Conservation (phyloP, 2,113 vertebrate genomes). For the Oceanodroma tethys region DNA sequence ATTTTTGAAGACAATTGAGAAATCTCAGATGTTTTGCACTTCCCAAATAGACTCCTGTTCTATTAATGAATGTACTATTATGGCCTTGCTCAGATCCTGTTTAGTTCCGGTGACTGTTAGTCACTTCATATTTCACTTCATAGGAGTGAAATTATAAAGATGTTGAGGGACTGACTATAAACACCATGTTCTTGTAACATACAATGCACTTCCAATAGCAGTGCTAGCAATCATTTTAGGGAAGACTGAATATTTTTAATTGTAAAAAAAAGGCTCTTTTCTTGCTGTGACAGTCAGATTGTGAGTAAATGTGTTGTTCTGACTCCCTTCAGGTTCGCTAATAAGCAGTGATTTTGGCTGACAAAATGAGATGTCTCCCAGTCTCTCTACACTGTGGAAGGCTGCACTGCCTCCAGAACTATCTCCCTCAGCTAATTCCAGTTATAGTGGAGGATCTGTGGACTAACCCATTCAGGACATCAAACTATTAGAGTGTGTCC, state of each 20-base stretch:
- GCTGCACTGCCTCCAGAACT: background rate
- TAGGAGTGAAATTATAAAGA: background rate
- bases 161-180: background rate
- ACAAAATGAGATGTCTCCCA: background rate
- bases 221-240: background rate
- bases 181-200: background rate
- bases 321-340: background rate
- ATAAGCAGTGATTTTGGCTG: background rate
- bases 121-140: no score
- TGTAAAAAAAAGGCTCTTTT: background rate
- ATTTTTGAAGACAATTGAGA: constrained; percentile 38
- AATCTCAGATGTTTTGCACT: constrained; percentile 27
- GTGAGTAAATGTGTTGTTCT: background rate
- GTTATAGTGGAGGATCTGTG: background rate
- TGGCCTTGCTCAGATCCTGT: background rate
- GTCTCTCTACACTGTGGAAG: background rate
- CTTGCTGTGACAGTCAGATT: background rate
- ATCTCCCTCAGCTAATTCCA: background rate
- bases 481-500: background rate
- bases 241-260: background rate
- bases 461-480: background rate
- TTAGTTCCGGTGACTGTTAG: background rate
- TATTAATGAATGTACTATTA: background rate
- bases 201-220: background rate
- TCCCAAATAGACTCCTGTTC: background rate